These are phyloP conservation scores for Stegana nigrithorax DNA, from an alignment of 2,888 invertebrate genomes.

Conservation along the genomic window DNA sequence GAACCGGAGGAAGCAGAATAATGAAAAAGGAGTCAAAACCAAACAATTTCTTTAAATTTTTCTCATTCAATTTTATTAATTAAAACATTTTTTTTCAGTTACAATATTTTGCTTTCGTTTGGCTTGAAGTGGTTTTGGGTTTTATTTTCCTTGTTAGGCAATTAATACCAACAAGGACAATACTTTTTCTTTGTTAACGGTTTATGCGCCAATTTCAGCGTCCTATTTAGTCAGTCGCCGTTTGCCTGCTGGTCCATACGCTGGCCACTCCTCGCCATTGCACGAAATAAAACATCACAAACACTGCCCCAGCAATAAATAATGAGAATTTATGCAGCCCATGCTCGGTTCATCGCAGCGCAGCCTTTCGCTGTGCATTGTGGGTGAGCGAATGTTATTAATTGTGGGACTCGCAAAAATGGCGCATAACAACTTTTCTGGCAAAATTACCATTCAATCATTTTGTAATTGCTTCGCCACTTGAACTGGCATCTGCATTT, in stretches of 20 bases:
- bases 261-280: conserved; percentile 41
- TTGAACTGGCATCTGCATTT: conserved; percentile 21
- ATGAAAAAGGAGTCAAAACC: conserved; percentile 47
- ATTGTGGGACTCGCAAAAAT: conserved; percentile 32
- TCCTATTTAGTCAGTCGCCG: conserved; percentile 22
- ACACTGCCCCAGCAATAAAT: conserved; percentile 66
- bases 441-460: conserved; percentile 64
- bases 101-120: not conserved
- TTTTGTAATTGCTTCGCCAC: conserved; percentile 52
- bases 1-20: conserved; percentile 42
- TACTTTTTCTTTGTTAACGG: conserved; percentile 64
- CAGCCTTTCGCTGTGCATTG: not conserved
- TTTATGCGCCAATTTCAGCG: conserved; percentile 35
- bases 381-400: not conserved
- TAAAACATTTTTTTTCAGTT: conserved; percentile 53
- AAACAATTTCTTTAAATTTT: conserved; percentile 65
- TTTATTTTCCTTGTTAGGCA: conserved; percentile 48
- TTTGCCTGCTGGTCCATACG: not conserved
- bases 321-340: conserved; percentile 63
- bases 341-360: not conserved
- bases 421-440: conserved; percentile 40
- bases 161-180: conserved; percentile 61
- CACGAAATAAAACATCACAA: conserved; percentile 66
- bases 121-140: conserved; percentile 33
- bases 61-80: conserved; percentile 66